Conservation (phyloP, 2,797 vertebrate species). For the Oreonectes daqikongensis region DNA sequence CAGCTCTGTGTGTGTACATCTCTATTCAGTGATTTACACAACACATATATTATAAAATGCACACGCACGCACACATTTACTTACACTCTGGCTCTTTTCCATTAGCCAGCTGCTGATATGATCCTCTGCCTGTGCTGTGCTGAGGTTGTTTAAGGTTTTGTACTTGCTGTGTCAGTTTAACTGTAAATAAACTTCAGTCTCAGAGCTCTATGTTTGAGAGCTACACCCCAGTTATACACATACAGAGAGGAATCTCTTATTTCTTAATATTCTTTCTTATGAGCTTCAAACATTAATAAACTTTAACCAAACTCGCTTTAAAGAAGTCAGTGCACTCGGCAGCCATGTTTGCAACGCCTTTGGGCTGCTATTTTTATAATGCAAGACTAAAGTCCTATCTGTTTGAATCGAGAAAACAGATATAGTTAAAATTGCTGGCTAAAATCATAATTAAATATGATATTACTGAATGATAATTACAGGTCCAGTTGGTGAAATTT, state of each 20-base stretch:
- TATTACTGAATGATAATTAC: too few relatives aligned
- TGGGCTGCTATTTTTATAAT: too few relatives aligned
- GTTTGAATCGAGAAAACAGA: too few relatives aligned
- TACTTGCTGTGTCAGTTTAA: constrained; percentile 44
- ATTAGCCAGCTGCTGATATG: constrained; percentile 45
- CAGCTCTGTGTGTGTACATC: constrained; percentile 38
- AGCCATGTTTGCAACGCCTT: too few relatives aligned
- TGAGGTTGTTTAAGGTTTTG: constrained; percentile 49
- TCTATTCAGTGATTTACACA: constrained; percentile 45
- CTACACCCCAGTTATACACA: constrained; percentile 7
- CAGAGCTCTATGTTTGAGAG: constrained; percentile 11
- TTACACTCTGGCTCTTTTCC: constrained; percentile 13
- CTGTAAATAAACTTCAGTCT: constrained; percentile 48
- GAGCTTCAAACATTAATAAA: neutral
- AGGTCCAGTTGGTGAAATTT: too few relatives aligned
- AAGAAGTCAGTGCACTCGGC: too few relatives aligned
- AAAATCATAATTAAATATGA: too few relatives aligned
- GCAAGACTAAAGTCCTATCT: too few relatives aligned
- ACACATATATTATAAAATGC: constrained; percentile 34
- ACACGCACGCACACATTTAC: constrained; percentile 14
- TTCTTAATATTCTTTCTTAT: neutral
- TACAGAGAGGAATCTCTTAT: neutral
- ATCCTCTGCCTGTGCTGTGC: constrained; percentile 27
- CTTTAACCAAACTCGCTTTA: too few relatives aligned
- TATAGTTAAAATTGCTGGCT: too few relatives aligned